A percentile compares a stretch with the other conserved stretches of the same genome.
Evolutionary conservation across 2,113 vertebrate genomes (phyloP).

Genomic region (Hippoglossus stenolepis): DNA sequence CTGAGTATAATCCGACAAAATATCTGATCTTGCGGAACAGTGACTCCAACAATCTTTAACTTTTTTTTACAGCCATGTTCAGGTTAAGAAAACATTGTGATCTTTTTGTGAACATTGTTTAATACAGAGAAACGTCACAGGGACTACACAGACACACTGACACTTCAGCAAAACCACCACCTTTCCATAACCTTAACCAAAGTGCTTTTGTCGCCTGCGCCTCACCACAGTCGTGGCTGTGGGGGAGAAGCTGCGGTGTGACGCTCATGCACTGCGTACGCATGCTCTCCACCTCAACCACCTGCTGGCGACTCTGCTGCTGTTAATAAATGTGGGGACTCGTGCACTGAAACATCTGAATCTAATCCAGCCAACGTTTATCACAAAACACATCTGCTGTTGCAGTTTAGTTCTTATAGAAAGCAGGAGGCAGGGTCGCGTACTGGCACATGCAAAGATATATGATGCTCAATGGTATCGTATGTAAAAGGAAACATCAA

Average conservation of each 20-base stretch:
- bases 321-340: background rate
- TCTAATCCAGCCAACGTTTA: too few species aligned
- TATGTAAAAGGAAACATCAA: background rate
- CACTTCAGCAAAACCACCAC: background rate
- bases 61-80: too few species aligned
- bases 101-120: too few species aligned
- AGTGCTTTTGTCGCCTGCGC: background rate
- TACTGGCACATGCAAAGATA: background rate
- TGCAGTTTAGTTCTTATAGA: background rate
- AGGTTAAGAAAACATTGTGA: too few species aligned
- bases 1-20: background rate
- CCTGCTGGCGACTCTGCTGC: background rate
- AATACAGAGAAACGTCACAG: background rate
- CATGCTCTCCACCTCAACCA: background rate
- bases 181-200: background rate
- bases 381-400: too few species aligned
- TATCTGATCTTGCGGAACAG: background rate
- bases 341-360: background rate
- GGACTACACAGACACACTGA: background rate
- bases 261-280: background rate
- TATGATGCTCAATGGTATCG: background rate
- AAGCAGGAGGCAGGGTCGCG: too few species aligned
- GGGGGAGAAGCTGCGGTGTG: background rate
- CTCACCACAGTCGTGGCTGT: background rate
- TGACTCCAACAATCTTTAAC: too few species aligned